A percentile compares a stretch with the other conserved stretches of the same genome.
phyloP scores from a whole-genome alignment of 2,113 vertebrate species.

The Gila orcuttii region DNA sequence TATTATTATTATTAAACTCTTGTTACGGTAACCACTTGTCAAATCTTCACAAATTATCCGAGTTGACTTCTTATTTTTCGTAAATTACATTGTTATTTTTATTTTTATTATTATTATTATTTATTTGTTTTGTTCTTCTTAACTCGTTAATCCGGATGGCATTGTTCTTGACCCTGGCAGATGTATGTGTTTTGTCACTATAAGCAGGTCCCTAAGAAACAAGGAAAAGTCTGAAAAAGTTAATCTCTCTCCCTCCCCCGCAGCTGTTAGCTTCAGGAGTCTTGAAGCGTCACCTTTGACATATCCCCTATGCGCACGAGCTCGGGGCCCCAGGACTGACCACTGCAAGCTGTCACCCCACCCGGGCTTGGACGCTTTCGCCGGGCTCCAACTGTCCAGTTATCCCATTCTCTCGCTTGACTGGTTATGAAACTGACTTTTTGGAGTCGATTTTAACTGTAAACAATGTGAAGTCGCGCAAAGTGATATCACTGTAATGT shows the following conservation, averaged over 20 bases:
- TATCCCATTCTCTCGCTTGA: slow-evolving; percentile 51
- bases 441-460: slow-evolving; percentile 40
- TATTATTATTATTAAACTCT: neutral
- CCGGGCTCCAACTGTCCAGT: slow-evolving; percentile 67
- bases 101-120: slow-evolving; percentile 32
- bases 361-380: slow-evolving; percentile 70
- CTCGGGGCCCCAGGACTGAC: slow-evolving; percentile 78
- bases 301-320: slow-evolving; percentile 75
- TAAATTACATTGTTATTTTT: slow-evolving; percentile 73
- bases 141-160: slow-evolving; percentile 71
- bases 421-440: slow-evolving; percentile 43
- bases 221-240: slow-evolving; percentile 85
- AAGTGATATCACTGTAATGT: slow-evolving; percentile 3
- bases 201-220: slow-evolving; percentile 78
- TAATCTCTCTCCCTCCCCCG: slow-evolving; percentile 80
- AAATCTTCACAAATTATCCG: slow-evolving; percentile 57
- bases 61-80: slow-evolving; percentile 77
- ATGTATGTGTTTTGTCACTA: slow-evolving; percentile 74
- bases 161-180: slow-evolving; percentile 79
- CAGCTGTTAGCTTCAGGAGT: slow-evolving; percentile 88
- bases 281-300: slow-evolving; percentile 93
- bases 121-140: slow-evolving; percentile 66
- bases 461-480: slow-evolving; percentile 33
- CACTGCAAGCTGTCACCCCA: slow-evolving; percentile 84
- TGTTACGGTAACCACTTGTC: slow-evolving; percentile 8